Conservation (phyloP, 2,797 vertebrate genomes). For the Enteromius radiatus region DNA sequence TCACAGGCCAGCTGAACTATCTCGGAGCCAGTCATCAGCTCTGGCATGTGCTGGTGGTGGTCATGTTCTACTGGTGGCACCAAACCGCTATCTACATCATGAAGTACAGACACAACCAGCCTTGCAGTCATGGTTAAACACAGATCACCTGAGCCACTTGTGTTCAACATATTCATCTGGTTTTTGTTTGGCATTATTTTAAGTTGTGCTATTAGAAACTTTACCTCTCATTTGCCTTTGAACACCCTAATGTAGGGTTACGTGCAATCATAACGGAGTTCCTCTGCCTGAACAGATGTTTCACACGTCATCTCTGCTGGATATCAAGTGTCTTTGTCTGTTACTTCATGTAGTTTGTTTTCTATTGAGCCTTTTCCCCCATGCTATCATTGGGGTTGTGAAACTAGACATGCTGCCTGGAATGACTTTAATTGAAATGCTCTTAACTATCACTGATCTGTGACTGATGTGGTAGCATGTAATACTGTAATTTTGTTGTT, state of each 20-base stretch:
- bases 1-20: constrained; percentile 94
- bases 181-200: constrained; percentile 35
- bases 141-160: background rate
- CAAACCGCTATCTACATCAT: constrained; percentile 92
- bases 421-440: constrained; percentile 11
- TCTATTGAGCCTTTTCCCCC: constrained; percentile 20
- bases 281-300: constrained; percentile 33
- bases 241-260: constrained; percentile 31
- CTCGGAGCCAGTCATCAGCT: constrained; percentile 96
- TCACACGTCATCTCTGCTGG: constrained; percentile 13
- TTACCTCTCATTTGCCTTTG: constrained; percentile 45
- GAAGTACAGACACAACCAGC: constrained; percentile 90
- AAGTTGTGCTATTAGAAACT: constrained; percentile 12
- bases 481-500: background rate
- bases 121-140: constrained; percentile 76
- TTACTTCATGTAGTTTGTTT: background rate
- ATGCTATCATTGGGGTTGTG: background rate
- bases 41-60: constrained; percentile 95
- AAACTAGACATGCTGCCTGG: constrained; percentile 1
- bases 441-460: constrained; percentile 9
- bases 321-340: constrained; percentile 18
- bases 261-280: constrained; percentile 44
- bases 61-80: constrained; percentile 99
- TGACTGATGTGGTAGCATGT: background rate
- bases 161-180: background rate